A percentile compares a stretch with the other conserved stretches of the same genome.
phyloP scores from a whole-genome alignment of 2,113 vertebrate genomes.

The Ochotona curzoniae region DNA sequence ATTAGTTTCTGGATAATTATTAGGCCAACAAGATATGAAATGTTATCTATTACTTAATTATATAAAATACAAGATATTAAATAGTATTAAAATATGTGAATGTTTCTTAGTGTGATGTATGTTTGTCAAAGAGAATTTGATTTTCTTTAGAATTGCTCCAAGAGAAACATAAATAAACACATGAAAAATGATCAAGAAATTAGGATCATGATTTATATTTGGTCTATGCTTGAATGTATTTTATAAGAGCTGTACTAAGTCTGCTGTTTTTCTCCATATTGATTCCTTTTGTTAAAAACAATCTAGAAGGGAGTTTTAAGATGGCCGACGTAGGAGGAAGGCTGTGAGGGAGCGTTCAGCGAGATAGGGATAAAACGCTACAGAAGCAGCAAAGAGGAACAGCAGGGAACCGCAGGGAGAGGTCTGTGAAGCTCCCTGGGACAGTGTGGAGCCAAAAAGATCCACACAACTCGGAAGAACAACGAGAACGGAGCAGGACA shows the following conservation, averaged over 20 bases:
- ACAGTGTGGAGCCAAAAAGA: too few relatives aligned
- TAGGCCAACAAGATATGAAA: background rate
- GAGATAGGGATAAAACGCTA: too few relatives aligned
- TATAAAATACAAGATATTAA: background rate
- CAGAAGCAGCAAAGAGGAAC: too few relatives aligned
- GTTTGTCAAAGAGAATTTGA: background rate
- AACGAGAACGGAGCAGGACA: too few relatives aligned
- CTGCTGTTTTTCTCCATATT: background rate
- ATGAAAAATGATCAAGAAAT: background rate
- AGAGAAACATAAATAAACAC: background rate
- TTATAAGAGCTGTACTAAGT: background rate
- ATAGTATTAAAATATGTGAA: background rate
- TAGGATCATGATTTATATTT: background rate
- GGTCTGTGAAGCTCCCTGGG: too few relatives aligned
- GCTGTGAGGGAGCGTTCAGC: too few relatives aligned
- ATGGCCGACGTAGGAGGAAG: too few relatives aligned
- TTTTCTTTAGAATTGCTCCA: background rate
- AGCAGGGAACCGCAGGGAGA: too few relatives aligned
- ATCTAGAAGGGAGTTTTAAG: background rate
- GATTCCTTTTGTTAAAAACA: slow-evolving; percentile 1
- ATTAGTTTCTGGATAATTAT: slow-evolving; percentile 27
- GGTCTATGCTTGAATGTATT: background rate
- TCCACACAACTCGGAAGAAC: too few relatives aligned
- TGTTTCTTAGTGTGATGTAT: background rate
- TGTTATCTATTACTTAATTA: background rate